These are phyloP conservation scores for Brachypterus glaber DNA, from an alignment of 2,888 invertebrate species.

Conservation along the genomic window DNA sequence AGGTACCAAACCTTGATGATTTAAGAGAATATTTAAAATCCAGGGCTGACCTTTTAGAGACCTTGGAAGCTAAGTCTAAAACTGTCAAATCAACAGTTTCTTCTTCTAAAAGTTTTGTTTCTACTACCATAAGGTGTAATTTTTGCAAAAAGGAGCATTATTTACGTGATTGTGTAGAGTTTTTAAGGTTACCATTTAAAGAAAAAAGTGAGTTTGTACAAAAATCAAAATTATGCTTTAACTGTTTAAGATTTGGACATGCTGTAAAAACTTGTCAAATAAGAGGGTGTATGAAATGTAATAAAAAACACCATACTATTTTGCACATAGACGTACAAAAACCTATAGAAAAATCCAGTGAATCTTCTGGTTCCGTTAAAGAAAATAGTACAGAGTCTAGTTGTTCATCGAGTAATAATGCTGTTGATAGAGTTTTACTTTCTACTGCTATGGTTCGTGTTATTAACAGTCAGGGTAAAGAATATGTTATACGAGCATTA, in stretches of 20 bases:
- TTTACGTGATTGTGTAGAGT: slow-evolving; percentile 1
- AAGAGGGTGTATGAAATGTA: too few relatives aligned
- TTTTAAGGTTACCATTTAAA: slow-evolving; percentile 2
- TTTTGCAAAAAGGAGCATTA: slow-evolving; percentile 3
- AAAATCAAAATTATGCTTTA: slow-evolving; percentile 7
- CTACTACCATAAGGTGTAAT: background rate
- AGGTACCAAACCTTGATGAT: slow-evolving; percentile 3
- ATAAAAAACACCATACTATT: too few relatives aligned
- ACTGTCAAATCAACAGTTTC: background rate
- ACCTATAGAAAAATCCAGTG: too few relatives aligned
- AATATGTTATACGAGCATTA: too few relatives aligned
- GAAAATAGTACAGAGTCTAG: too few relatives aligned
- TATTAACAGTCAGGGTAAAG: too few relatives aligned
- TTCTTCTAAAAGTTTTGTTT: background rate
- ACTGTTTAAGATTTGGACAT: slow-evolving; percentile 1
- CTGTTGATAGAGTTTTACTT: too few relatives aligned
- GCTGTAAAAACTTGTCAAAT: background rate
- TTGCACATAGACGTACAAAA: too few relatives aligned
- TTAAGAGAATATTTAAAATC: slow-evolving; percentile 6
- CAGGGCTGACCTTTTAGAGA: slow-evolving; percentile 3
- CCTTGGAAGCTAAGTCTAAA: slow-evolving; percentile 2
- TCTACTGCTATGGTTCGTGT: too few relatives aligned
- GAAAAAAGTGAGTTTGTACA: slow-evolving; percentile 2
- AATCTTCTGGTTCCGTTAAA: too few relatives aligned
- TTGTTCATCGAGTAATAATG: too few relatives aligned